phyloP scores from a whole-genome alignment of 2,888 invertebrate species.

The Micropterix aruncella region DNA sequence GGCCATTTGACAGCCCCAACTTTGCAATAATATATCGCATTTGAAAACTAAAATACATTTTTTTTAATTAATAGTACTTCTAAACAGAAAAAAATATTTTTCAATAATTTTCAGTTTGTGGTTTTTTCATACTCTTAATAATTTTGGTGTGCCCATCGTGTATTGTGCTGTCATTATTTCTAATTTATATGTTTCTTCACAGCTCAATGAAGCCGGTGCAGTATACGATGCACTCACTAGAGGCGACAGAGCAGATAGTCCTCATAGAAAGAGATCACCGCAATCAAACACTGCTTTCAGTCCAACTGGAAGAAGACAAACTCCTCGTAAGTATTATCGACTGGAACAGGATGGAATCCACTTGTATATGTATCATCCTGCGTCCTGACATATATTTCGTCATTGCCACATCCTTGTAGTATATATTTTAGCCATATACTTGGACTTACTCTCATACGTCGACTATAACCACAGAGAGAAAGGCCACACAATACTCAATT shows the following conservation, averaged over 20 bases:
- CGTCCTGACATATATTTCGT: conserved; percentile 1
- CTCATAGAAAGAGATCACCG: conserved; percentile 49
- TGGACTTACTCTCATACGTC: too few relatives aligned
- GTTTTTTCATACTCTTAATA: too few relatives aligned
- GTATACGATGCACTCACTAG: conserved; percentile 70
- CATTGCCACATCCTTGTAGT: too few relatives aligned
- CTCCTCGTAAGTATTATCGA: conserved; percentile 38
- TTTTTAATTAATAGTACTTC: too few relatives aligned
- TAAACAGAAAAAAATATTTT: too few relatives aligned
- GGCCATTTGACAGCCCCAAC: too few relatives aligned
- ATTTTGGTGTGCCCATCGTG: not conserved
- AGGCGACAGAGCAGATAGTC: conserved; percentile 68
- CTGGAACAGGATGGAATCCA: conserved; percentile 1
- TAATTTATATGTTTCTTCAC: conserved; percentile 3
- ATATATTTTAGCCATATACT: too few relatives aligned
- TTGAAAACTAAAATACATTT: too few relatives aligned
- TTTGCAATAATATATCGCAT: too few relatives aligned
- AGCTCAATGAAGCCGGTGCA: conserved; percentile 76
- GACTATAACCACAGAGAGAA: too few relatives aligned
- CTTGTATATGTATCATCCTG: not conserved
- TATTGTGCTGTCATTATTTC: not conserved
- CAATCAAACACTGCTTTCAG: conserved; percentile 45
- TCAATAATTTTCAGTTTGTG: too few relatives aligned
- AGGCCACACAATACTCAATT: too few relatives aligned
- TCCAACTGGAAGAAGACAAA: conserved; percentile 75